Percentiles rank a stretch among this genome's conserved stretches.
phyloP scores from a whole-genome alignment of 2,113 vertebrate genomes.

The Pogona vitticeps region DNA sequence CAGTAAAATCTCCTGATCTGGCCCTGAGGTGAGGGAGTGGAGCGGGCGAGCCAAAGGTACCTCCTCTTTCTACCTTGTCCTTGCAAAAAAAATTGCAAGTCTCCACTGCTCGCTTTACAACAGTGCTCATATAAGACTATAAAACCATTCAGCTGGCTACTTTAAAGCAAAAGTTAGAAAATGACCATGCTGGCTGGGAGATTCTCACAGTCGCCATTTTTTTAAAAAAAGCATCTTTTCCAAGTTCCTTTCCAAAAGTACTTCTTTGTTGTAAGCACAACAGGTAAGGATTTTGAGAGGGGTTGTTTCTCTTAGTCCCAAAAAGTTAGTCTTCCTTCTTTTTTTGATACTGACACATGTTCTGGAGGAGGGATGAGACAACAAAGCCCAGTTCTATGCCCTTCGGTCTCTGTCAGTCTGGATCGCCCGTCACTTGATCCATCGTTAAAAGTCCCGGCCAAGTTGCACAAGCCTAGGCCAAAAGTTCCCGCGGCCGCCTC shows the following conservation, averaged over 20 bases:
- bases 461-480: background rate
- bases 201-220: background rate
- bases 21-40: background rate
- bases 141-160: background rate
- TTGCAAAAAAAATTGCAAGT: no score
- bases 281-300: background rate
- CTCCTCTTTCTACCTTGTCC: background rate
- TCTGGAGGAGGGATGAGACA: no score
- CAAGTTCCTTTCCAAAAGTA: background rate
- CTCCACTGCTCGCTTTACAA: background rate
- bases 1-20: no score
- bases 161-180: no score
- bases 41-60: background rate
- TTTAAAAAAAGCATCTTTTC: background rate
- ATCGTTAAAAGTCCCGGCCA: constrained; percentile 14
- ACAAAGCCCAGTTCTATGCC: background rate
- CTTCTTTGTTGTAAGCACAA: background rate
- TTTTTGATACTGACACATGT: no score
- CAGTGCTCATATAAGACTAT: background rate
- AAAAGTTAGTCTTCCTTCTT: no score
- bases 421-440: background rate
- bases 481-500: fast-evolving
- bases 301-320: background rate
- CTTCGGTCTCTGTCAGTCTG: background rate
- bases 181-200: no score